Evolutionary conservation across 1,140 invertebrate species (phyloP), one percentile per base, ranked within the genome.

Genomic region (Holotrichia oblita): DNA sequence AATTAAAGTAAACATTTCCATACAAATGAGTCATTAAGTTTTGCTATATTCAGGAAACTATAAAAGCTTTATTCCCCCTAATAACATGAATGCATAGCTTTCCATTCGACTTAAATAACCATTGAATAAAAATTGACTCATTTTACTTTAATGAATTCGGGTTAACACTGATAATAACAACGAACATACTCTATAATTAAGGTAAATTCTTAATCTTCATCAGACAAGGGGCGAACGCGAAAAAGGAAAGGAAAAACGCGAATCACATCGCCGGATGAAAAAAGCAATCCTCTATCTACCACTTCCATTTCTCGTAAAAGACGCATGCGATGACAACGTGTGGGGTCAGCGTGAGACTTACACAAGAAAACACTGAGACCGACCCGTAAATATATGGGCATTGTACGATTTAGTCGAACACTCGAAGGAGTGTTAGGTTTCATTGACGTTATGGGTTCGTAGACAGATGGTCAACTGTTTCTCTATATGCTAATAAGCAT

Each of bases 251-350:
- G 27, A 17, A 69, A 69, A 69, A 69, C 22, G 61, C 22, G 61
- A 69, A 69, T 69, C 61, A 69, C 61, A 14, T 69, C 7, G 22
- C 24, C 61, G 20, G 20, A 27, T 69, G 61, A 69, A 69, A 27
- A 69, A 22, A 69, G 22, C 20, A 69, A 69, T 69, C 27, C 61
- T 69, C 61, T 69, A 22, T 69, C 61, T 20, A 69, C 61, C 61
- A 27, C 61, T 69, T 27, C 61, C 61, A 69, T 69, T 22, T 69
- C 22, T 27, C 61, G 61, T 69, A 34, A 22, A 34, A 27, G 27
- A 69, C 17, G 61, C 61, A 69, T 69, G 61, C 61, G 61, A 69
- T 69, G 61, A 69, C 61, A 69, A 69, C 61, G 61, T 69, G 61
- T 69, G 61, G 61, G 61, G 61, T 22, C 61, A 69, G 10, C 61